Percentiles rank a stretch among this genome's conserved stretches.
Conservation (phyloP, 2,113 vertebrate genomes). For the Pogona vitticeps region DNA sequence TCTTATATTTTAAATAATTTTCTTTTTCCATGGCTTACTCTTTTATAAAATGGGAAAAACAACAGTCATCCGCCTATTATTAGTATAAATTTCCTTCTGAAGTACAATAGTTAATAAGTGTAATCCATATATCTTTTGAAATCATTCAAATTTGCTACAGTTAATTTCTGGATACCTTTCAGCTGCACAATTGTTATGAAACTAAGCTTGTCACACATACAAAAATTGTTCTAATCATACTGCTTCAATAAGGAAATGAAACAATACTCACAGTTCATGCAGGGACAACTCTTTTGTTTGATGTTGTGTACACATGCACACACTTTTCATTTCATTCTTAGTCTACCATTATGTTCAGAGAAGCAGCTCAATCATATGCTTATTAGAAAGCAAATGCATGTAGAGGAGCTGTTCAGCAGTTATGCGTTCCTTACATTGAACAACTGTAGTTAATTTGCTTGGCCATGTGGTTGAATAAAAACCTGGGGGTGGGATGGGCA, state of each 20-base stretch:
- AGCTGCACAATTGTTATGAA: constrained; percentile 11
- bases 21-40: background rate
- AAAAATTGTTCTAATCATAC: constrained; percentile 36
- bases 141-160: constrained; percentile 32
- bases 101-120: background rate
- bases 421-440: background rate
- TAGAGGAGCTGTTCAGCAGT: background rate
- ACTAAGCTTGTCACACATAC: constrained; percentile 25
- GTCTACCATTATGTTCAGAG: constrained; percentile 12
- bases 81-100: background rate
- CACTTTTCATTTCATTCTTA: background rate
- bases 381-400: constrained; percentile 2
- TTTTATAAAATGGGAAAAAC: constrained; percentile 22
- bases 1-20: too few species aligned
- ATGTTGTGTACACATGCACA: background rate
- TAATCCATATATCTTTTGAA: constrained; percentile 25
- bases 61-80: background rate
- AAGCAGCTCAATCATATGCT: constrained; percentile 45
- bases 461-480: background rate
- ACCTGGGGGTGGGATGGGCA: background rate
- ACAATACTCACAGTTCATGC: constrained; percentile 27
- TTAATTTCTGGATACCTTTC: constrained; percentile 12
- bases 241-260: constrained; percentile 22
- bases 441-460: rapidly evolving
- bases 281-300: constrained; percentile 29